Base-by-base conservation (phyloP, 1,140 invertebrate genomes). In the Ctenoplectra terminalis region DNA sequence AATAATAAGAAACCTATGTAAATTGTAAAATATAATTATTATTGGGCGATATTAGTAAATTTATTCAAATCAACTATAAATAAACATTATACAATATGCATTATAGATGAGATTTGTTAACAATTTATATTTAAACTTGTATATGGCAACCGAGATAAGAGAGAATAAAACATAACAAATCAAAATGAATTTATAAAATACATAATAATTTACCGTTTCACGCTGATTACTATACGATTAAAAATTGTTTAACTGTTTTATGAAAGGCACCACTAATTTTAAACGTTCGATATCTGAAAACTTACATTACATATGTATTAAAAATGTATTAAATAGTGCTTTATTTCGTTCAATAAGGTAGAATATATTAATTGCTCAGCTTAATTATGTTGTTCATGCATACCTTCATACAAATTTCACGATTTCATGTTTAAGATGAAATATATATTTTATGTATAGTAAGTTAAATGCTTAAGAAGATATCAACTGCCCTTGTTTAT, bases 11-110 rank as follows among this genome's bases (percentile, higher is more conserved):
- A n/a, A 31, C 13, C 34, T 40, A 26, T 17, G 13, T 54, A 23
- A 15, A 52, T 8, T 79, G 13, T 15, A 40, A 78, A 61, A 29
- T 48, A 54, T 40, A 31, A 29, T 4, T 58, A 34, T 6, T 7
- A 58, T 43, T 52, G 67, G 64, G 70, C 80, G 78, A 73, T 69
- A 60, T 80, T 79, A 73, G 43, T 50, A 48, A 81, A 80, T 82
- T 85, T 81, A 85, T 83, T 78, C 26, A 78, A 50, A 72, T 74
- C 23, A 83, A 81, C 34, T 70, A 67, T 76, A 50, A 75, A 54
- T 34, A 71, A 78, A 71, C 11, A 78, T 46, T 43, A 26, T 71
- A 71, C n/a, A 78, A 29, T 78, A 71, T 60, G 1, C 5, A 60
- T 37, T 43, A 50, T 7, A 58, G 37, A 31, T 23, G 13, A 71